Base-by-base conservation (phyloP, 2,888 invertebrate species). In the Pachydiplax longipennis region DNA sequence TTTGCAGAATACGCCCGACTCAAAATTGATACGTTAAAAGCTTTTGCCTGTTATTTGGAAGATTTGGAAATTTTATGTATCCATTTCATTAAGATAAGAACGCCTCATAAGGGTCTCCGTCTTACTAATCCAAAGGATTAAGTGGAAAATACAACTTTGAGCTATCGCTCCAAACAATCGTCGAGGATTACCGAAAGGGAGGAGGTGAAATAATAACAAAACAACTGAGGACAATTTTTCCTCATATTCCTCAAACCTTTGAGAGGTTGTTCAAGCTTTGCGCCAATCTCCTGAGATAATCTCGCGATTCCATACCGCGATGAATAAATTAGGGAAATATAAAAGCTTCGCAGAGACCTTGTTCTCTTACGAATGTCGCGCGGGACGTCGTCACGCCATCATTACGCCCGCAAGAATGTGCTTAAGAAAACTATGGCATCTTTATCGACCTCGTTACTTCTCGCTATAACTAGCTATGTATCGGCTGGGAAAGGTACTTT, bases 21-120 rank as follows among this genome's bases (percentile, higher is more conserved):
- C 22, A 13, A 10, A 35, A 87, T 65, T 61, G 65, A 48, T 65
- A 37, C 40, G 87, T 87, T 87, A 87, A 87, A 87, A 87, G 87
- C 87, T 61, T 87, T 87, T 40, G 35, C 87, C 58, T 87, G 87
- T 87, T 61, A 8, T 81, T 44, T n/a, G 31, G 37, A 61, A 61
- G 37, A 61, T 61, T 87, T 87, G n/a, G 87, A 37, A 87, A 65
- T 37, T 65, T 87, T 13, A 87, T 87, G 87, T 58, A 37, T 31
- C 87, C 61, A 65, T 61, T 87, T 22, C 35, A 61, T 65, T 40
- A 31, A 87, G 87, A 87, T 87, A 87, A 87, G 65, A 83, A 15
- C 5, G 25, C 12, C 35, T 13, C 22, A 37, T 87, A 37, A 12
- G 53, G 31, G 18, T 37, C 87, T 31, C 65, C 58, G n/a, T 73